Evolutionary conservation across 64 coral and sea anemone genomes (phyloP), one percentile per base, ranked within the genome.

Genomic region (Anthopleura sola): DNA sequence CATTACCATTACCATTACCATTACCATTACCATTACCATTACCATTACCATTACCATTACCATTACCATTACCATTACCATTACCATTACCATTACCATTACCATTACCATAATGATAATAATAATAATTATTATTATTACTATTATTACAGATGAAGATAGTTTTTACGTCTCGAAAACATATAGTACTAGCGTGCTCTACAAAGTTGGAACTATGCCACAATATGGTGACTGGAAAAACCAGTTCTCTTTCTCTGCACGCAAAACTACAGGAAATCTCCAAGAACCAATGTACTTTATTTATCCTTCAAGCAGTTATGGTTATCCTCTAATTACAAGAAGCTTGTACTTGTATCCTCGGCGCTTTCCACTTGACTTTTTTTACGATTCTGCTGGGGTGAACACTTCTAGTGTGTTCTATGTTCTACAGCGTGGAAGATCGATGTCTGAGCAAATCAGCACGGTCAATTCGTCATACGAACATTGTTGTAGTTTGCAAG

Each of bases 341-440:
- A 37, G 16, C 29, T 38, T 74, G 20, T 20, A 16, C 29, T 36
- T 89, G 8, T 6, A 84, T n/a, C 38, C 24, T 74, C 24, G 36
- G 5, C 37, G 81, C 7, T 89, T 89, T 55, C 88, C 88, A 26
- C 26, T 47, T 23, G 88, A 89, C 62, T 89, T 89, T 31, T 89
- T 89, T 31, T 81, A 81, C 39, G 78, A 81, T 32, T 81, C 78
- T 6, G 20, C 15, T 44, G 39, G 5, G 28, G 6, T 32, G 9
- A 46, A 48, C 66, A 36, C 11, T n/a, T 71, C 66, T 18, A 71
- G 66, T 29, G 29, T 15, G 28, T 28, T 71, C 28, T 71, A 71
- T 32, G 66, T 71, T 34, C 3, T 71, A 28, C 13, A 71, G 8
- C 66, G 66, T 3, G 66, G 66, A 14, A 1, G 66, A 28, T 15